Base-by-base conservation (phyloP, 2,113 vertebrate genomes). In the Marmota monax region DNA sequence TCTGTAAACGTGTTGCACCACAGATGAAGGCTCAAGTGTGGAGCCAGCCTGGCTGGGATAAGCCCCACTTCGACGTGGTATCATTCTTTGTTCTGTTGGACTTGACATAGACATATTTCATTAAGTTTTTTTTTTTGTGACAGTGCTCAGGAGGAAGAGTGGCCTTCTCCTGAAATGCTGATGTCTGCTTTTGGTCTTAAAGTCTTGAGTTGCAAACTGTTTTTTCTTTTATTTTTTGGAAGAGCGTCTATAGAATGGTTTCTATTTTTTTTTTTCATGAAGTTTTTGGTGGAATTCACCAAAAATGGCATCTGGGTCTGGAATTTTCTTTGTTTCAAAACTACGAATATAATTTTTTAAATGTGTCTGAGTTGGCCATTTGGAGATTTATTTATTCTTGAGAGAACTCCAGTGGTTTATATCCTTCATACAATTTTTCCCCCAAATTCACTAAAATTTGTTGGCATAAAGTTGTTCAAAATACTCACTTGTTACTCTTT, bases 241-340 rank as follows among this genome's bases (percentile, higher is more conserved):
- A 77, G 32, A 22, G 25, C 74, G 77, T 74, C 77, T 87, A 22
- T 79, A 63, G 63, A 70, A 53, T 37, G 16, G 9, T 5, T 86
- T 23, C 32, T 14, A 69, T 90, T 65, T 56, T 20, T 56, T 39
- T 56, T 95, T 70, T 95, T 70, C 72, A 95, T 48, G 76, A 70
- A 87, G n/a, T 51, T 53, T 92, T 92, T 56, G 56, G 20, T 42
- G 18, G 11, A 45, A 67, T 86, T 89, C 73, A 67, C 51, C 65
- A 78, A 80, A 84, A 94, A 90, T 92, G 39, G 34, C 76, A 79
- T 80, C 70, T 63, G 34, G 77, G 29, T 72, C 27, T 94, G 65
- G n/a, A 61, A 61, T 93, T 84, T 95, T 87, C 73, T 72, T 65
- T 70, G 58, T 56, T 88, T 86, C 65, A 12, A 86, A 90, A 84